Evolutionary conservation across 2,113 vertebrate species (phyloP).

Genomic region (Dolichallabes microphthalmus): DNA sequence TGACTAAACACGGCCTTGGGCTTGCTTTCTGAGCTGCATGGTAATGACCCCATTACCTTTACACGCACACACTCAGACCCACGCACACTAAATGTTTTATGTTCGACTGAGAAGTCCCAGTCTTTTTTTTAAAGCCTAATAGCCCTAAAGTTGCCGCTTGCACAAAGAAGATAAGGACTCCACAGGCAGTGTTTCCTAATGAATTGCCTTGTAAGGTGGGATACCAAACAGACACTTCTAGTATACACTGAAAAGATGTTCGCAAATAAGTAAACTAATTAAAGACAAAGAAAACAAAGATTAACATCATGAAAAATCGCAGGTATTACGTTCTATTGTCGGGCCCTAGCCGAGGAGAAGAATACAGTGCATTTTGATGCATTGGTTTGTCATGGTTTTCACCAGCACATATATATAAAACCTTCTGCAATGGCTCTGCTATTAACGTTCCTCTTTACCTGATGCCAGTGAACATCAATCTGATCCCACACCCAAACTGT

Average conservation of each 20-base stretch:
- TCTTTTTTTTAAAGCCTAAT: conserved; percentile 47
- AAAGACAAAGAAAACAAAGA: conserved; percentile 17
- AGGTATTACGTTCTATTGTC: not conserved
- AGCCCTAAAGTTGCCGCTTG: conserved; percentile 52
- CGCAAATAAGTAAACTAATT: conserved; percentile 24
- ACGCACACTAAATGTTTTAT: conserved; percentile 51
- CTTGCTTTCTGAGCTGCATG: conserved; percentile 57
- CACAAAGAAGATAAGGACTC: conserved; percentile 51
- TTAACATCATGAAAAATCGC: conserved; percentile 16
- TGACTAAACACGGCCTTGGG: conserved; percentile 65
- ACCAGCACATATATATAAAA: not conserved
- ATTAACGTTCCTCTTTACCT: conserved; percentile 9
- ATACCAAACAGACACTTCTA: conserved; percentile 13
- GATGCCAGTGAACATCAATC: conserved; percentile 37
- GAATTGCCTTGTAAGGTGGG: conserved; percentile 25
- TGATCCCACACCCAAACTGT: conserved; percentile 4
- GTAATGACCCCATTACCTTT: conserved; percentile 64
- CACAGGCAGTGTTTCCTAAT: conserved; percentile 41
- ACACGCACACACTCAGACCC: not conserved
- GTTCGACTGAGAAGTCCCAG: conserved; percentile 39
- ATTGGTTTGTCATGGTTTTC: not conserved
- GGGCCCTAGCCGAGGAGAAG: not conserved
- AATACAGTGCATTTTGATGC: not conserved
- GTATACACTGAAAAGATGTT: not conserved
- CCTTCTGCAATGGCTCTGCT: not conserved